These are phyloP conservation scores for Capitella teleta DNA, from an alignment of 1,140 invertebrate genomes.

Conservation along the genomic window DNA sequence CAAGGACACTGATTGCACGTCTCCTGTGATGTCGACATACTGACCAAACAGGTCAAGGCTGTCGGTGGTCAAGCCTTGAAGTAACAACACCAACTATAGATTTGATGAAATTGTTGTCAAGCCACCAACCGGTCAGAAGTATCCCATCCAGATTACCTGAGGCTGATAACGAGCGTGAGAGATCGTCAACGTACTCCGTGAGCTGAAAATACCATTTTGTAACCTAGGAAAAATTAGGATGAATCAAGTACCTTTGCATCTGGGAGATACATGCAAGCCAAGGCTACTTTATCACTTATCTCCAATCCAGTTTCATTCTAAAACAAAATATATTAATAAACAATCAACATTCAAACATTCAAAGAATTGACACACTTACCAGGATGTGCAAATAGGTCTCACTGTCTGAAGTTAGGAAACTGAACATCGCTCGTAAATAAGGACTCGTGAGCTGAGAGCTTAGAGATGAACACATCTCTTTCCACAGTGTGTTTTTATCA, in stretches of 20 bases:
- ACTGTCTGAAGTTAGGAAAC: constrained; percentile 72
- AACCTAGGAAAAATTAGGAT: no score
- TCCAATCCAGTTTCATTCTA: constrained; percentile 23
- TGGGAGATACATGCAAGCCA: constrained; percentile 78
- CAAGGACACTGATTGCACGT: constrained; percentile 81
- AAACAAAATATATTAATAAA: constrained; percentile 8
- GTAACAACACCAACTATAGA: background rate
- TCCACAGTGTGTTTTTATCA: constrained; percentile 69
- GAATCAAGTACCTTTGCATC: constrained; percentile 62
- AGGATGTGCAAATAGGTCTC: constrained; percentile 68
- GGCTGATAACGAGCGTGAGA: constrained; percentile 58
- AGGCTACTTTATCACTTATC: constrained; percentile 81
- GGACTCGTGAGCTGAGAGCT: constrained; percentile 66
- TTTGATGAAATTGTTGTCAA: background rate
- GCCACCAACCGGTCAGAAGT: constrained; percentile 61
- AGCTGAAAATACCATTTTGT: constrained; percentile 42
- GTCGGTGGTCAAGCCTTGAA: constrained; percentile 26
- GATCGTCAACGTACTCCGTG: constrained; percentile 61
- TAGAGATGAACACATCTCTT: constrained; percentile 61
- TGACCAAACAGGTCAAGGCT: constrained; percentile 67
- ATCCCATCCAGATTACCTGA: constrained; percentile 74
- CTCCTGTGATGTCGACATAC: constrained; percentile 79
- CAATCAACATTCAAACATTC: background rate
- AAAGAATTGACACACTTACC: constrained; percentile 45
- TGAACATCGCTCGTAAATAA: constrained; percentile 81